Conservation (phyloP, 2,113 vertebrate species). For the Strigops habroptila region DNA sequence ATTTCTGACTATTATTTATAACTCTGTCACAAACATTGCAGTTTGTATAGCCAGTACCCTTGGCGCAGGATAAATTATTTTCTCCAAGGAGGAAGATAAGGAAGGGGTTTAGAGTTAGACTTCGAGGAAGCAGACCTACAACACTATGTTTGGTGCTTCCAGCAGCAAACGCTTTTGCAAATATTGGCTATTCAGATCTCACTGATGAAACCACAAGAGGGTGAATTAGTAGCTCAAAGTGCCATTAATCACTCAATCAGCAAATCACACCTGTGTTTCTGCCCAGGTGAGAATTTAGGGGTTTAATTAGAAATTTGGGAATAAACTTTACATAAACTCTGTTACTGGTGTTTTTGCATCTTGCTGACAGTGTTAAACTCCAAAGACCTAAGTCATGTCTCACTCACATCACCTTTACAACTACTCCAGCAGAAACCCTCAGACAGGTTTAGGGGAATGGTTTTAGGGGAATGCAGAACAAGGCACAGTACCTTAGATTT, state of each 20-base stretch:
- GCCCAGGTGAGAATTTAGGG: background rate
- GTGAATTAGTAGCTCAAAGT: background rate
- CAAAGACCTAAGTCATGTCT: background rate
- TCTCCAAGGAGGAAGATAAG: background rate
- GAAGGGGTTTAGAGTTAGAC: background rate
- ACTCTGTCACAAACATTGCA: background rate
- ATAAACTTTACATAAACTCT: background rate
- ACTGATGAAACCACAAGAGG: background rate
- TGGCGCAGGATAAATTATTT: background rate
- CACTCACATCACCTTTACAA: background rate
- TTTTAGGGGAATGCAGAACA: background rate
- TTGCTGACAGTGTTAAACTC: background rate
- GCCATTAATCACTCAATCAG: background rate
- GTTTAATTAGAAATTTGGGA: background rate
- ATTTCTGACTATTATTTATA: background rate
- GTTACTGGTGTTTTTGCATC: background rate
- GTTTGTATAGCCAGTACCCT: background rate
- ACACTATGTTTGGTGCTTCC: background rate
- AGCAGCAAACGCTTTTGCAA: background rate
- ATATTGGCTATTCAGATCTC: background rate
- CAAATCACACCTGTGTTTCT: accelerated
- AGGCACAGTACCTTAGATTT: background rate
- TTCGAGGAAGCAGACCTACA: background rate
- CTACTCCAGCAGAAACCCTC: background rate
- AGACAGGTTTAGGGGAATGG: background rate